Base-by-base conservation (phyloP, 2,888 invertebrate genomes). In the Drosophila algonquin region DNA sequence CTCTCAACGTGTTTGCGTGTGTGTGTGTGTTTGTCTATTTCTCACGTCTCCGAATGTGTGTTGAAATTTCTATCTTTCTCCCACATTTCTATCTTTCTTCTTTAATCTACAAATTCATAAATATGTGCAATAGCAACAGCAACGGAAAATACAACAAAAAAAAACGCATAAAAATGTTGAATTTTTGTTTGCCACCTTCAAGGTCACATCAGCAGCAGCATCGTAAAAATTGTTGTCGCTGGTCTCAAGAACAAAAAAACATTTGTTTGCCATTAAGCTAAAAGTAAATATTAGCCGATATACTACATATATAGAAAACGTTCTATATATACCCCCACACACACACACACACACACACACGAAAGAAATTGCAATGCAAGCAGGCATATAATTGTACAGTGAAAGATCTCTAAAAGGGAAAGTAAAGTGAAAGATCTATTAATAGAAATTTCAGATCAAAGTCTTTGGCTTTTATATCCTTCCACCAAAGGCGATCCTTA, bases 231-330 rank as follows among this genome's bases (percentile, higher is more conserved):
- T 67, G 60, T 69, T 63, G 60, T 69, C 68, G 62, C 57, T 55
- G 51, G 46, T 61, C 44, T 47, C 45, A 63, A 14, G 52, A 63
- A 69, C 63, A 54, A 53, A 57, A 48, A 73, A 63, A 55, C 63
- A 55, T 79, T 85, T 71, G 77, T 81, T 85, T 81, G 86, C 63
- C 67, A 77, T 79, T 71, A 72, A 76, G 68, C 58, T 63, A 77
- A 81, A 70, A 62, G 73, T 65, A 67, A 71, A 69, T 72, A 63
- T 61, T 52, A 46, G 57, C 59, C 75, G 72, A 84, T 71, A 67
- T 27, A 24, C 24, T 12, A 27, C 16, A 46, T 27, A 32, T 16
- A 46, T 27, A 32, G n/a, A 46, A 48, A 18, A 5, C 44, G 48
- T 21, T 40, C 45, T 44, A 8, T 57, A 46, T 46, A 30, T 35